Evolutionary conservation across 2,797 vertebrate genomes (phyloP).

Genomic region (Etheostoma perlongum): DNA sequence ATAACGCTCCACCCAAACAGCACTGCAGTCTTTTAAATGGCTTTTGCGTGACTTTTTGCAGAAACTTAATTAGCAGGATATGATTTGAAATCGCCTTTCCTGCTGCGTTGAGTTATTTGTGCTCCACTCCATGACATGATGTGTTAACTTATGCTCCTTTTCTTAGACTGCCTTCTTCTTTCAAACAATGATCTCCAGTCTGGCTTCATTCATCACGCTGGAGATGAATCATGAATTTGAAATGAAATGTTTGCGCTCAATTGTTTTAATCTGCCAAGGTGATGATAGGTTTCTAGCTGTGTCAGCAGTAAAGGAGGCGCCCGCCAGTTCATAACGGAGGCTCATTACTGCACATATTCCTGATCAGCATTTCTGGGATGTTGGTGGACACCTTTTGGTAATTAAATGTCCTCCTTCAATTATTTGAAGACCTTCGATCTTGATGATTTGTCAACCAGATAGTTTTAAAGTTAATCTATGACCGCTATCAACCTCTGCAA

Average conservation of each 20-base stretch:
- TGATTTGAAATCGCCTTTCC: conserved; percentile 58
- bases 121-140: conserved; percentile 14
- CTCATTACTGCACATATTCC: conserved; percentile 57
- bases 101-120: conserved; percentile 48
- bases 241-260: conserved; percentile 40
- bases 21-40: conserved; percentile 59
- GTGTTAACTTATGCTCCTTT: not conserved
- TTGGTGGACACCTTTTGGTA: conserved; percentile 35
- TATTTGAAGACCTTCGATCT: conserved; percentile 30
- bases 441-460: conserved; percentile 31
- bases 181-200: conserved; percentile 21
- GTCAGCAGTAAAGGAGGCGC: conserved; percentile 60
- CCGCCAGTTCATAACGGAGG: conserved; percentile 42
- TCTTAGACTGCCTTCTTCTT: conserved; percentile 5
- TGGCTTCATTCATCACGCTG: conserved; percentile 30
- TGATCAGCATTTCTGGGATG: conserved; percentile 57
- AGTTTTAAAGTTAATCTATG: conserved; percentile 23
- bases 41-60: conserved; percentile 34
- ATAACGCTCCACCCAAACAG: conserved; percentile 45
- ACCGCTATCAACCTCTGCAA: not conserved
- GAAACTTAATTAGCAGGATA: conserved; percentile 67
- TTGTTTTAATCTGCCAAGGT: conserved; percentile 67
- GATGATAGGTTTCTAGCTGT: conserved; percentile 54
- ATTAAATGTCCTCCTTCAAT: conserved; percentile 52
- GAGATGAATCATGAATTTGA: conserved; percentile 54